phyloP scores from a whole-genome alignment of 1,140 invertebrate genomes.

The roundworm (Caenorhabditis elegans) region DNA sequence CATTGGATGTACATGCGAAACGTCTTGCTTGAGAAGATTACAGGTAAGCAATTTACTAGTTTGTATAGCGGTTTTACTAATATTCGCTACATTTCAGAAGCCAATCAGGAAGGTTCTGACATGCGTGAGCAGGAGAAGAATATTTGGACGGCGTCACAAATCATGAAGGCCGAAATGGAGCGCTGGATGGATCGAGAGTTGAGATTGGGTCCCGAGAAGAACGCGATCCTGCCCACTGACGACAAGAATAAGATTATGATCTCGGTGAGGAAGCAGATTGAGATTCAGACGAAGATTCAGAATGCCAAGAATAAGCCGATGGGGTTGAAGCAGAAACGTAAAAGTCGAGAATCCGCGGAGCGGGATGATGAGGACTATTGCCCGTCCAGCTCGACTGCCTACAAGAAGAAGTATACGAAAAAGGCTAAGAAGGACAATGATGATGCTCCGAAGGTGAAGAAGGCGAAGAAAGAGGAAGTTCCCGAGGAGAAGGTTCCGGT shows the following conservation, averaged over 20 bases:
- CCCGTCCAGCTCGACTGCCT: background rate
- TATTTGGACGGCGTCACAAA: background rate
- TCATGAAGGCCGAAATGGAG: background rate
- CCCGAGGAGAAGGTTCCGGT: background rate
- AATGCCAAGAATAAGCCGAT: too few relatives aligned
- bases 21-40: background rate
- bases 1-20: conserved; percentile 1
- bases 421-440: background rate
- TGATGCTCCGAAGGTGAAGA: background rate
- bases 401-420: background rate
- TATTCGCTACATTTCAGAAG: conserved; percentile 6
- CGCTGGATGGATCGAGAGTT: background rate
- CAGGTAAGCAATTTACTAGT: background rate
- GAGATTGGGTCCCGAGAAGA: background rate
- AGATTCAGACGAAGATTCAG: background rate
- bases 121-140: background rate
- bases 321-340: background rate
- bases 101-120: background rate
- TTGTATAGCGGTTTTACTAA: too few relatives aligned
- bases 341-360: background rate
- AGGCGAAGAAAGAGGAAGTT: background rate
- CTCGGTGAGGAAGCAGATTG: background rate
- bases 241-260: background rate
- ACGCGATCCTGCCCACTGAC: background rate
- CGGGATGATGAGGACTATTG: background rate